Evolutionary conservation across 2,888 invertebrate species (phyloP).

Genomic region (Tribolium freemani): DNA sequence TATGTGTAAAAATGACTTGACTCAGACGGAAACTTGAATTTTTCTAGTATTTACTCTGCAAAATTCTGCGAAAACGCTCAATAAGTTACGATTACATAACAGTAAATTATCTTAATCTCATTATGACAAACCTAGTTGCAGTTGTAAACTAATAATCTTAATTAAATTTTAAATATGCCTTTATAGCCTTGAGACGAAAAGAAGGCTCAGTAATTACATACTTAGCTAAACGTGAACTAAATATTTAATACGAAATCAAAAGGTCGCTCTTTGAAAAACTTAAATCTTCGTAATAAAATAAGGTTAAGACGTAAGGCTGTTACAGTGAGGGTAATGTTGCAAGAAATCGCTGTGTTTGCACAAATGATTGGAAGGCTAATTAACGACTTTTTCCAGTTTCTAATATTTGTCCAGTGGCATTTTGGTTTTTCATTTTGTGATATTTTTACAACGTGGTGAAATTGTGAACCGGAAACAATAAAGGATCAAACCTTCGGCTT

Average conservation of each 20-base stretch:
- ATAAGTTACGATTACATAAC: background rate
- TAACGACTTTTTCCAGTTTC: background rate
- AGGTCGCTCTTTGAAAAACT: slow-evolving; percentile 19
- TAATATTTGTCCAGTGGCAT: background rate
- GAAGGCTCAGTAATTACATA: slow-evolving; percentile 18
- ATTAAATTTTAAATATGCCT: slow-evolving; percentile 13
- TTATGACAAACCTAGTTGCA: slow-evolving; percentile 5
- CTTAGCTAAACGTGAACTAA: slow-evolving; percentile 31
- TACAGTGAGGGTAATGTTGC: no score
- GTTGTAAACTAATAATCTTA: background rate
- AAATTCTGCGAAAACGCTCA: background rate
- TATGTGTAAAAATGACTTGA: background rate
- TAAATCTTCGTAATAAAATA: slow-evolving; percentile 9
- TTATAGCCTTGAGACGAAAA: slow-evolving; percentile 11
- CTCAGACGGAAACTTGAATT: background rate
- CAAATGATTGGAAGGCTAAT: background rate
- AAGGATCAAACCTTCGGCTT: background rate
- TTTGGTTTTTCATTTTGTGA: background rate
- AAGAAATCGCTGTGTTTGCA: no score
- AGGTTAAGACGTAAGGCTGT: slow-evolving; percentile 15
- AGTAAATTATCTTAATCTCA: background rate
- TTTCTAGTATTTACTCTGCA: background rate
- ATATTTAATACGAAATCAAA: slow-evolving; percentile 25
- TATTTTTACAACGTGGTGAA: background rate
- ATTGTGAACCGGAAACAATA: background rate